Conservation (phyloP, 2,888 invertebrate species). For the Buathra laborator region DNA sequence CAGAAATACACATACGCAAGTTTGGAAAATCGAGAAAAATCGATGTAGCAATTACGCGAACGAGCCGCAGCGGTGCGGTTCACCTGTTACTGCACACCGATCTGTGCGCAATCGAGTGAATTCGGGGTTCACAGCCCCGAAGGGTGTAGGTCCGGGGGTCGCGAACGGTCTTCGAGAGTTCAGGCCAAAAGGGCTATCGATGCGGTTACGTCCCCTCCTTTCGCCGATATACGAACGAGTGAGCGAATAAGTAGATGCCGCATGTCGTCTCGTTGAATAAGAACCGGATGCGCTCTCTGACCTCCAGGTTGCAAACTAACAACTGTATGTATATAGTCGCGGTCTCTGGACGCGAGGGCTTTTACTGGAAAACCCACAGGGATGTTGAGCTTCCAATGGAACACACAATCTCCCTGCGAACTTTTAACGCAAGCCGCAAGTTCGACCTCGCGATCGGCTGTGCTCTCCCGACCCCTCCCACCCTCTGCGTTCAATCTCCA, state of each 20-base stretch:
- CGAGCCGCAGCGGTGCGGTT: conserved; percentile 3
- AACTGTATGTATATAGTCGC: neutral
- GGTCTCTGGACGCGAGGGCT: neutral
- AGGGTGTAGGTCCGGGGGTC: conserved; percentile 28
- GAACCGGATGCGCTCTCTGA: conserved; percentile 4
- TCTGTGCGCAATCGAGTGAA: conserved; percentile 30
- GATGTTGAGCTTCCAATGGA: conserved; percentile 19
- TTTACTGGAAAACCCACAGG: neutral
- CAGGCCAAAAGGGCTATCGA: conserved; percentile 1
- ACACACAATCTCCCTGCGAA: conserved; percentile 22
- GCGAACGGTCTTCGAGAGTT: conserved; percentile 24
- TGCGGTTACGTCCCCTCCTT: conserved; percentile 24
- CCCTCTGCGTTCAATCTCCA: conserved; percentile 17
- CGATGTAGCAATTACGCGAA: conserved; percentile 14
- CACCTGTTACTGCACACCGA: conserved; percentile 45
- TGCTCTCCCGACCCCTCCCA: neutral
- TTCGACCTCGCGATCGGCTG: conserved; percentile 27
- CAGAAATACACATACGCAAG: neutral
- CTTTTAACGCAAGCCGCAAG: conserved; percentile 41
- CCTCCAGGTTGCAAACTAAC: neutral
- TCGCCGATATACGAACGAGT: conserved; percentile 6
- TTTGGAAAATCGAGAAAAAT: neutral
- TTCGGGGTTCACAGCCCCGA: neutral
- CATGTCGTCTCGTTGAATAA: conserved; percentile 18
- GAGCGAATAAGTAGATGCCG: conserved; percentile 22